These are phyloP conservation scores for Leptinotarsa undecemlineata DNA, from an alignment of 1,140 invertebrate species.

Conservation along the genomic window DNA sequence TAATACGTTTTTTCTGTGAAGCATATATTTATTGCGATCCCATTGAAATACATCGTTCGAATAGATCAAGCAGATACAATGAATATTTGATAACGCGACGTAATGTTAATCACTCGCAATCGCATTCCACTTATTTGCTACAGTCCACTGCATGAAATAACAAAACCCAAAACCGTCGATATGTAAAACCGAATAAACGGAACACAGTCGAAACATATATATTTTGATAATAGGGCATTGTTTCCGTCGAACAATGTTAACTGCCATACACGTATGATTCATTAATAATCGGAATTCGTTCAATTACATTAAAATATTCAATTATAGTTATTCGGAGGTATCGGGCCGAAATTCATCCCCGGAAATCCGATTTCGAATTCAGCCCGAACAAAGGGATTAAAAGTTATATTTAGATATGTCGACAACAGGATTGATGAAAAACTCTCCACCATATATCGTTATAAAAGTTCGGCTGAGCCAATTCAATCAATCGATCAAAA, in stretches of 20 bases:
- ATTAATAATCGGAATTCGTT: neutral
- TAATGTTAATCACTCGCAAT: neutral
- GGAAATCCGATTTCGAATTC: constrained; percentile 4
- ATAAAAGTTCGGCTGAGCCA: neutral
- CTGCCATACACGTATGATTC: constrained; percentile 8
- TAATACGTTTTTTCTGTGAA: too few species aligned
- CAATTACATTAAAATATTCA: constrained; percentile 7
- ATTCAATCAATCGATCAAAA: too few species aligned
- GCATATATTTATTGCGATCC: too few species aligned
- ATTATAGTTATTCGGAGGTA: constrained; percentile 8
- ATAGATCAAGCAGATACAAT: too few species aligned
- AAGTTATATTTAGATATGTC: neutral
- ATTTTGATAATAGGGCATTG: constrained; percentile 1
- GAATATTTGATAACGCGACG: too few species aligned
- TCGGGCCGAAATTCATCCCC: neutral
- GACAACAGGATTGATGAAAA: neutral
- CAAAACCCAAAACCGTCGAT: neutral
- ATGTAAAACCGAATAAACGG: neutral
- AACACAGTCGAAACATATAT: neutral
- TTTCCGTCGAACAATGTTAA: neutral
- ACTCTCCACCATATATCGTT: neutral
- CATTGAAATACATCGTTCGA: too few species aligned
- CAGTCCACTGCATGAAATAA: neutral
- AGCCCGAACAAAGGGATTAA: neutral
- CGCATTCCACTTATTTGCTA: neutral